These are phyloP conservation scores for Alethe diademata DNA, from an alignment of 2,113 vertebrate species.

Conservation along the genomic window DNA sequence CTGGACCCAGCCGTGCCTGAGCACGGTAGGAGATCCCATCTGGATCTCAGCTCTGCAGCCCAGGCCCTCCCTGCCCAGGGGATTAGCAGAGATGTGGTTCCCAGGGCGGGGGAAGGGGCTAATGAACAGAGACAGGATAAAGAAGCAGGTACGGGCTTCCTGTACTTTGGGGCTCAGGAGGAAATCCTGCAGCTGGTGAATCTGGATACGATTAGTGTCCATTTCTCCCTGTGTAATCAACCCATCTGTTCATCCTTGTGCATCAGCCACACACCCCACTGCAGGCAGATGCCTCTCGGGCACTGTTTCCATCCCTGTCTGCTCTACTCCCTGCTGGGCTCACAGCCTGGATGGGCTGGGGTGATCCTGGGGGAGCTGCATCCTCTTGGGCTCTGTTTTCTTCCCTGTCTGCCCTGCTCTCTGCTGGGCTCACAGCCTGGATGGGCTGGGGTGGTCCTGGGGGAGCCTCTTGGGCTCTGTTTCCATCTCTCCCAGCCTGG, in stretches of 20 bases:
- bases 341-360: neutral
- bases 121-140: conserved; percentile 44
- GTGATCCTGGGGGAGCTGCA: neutral
- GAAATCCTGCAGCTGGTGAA: conserved; percentile 65
- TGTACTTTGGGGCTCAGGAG: conserved; percentile 37
- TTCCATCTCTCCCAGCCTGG: neutral
- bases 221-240: conserved; percentile 46
- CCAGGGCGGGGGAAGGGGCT: conserved; percentile 10
- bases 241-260: conserved; percentile 37
- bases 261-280: neutral
- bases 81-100: neutral
- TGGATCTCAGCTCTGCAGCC: neutral
- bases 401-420: too few species aligned
- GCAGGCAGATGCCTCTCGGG: conserved; percentile 7
- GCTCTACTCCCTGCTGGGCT: neutral
- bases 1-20: neutral
- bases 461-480: too few species aligned
- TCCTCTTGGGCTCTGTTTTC: neutral
- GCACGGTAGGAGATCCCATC: neutral
- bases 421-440: too few species aligned
- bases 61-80: neutral
- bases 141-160: conserved; percentile 55
- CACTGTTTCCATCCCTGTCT: neutral
- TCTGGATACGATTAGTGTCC: conserved; percentile 52
- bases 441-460: too few species aligned